Conservation (phyloP, 2,113 vertebrate species). For the Corapipo altera region DNA sequence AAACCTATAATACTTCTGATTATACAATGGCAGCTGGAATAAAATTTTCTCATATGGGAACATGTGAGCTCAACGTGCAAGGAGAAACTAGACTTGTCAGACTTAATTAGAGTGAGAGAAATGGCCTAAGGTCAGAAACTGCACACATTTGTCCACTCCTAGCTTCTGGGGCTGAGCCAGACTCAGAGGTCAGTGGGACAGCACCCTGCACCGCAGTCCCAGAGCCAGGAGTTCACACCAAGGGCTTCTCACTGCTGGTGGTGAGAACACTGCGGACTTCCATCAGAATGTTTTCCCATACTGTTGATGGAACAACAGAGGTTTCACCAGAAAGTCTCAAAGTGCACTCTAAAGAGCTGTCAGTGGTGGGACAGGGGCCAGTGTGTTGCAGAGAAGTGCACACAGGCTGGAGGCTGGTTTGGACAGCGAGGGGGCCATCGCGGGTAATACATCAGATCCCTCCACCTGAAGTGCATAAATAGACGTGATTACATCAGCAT, state of each 20-base stretch:
- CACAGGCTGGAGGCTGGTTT: neutral
- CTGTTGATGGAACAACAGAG: neutral
- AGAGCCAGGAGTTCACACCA: neutral
- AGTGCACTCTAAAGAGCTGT: neutral
- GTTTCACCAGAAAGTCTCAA: neutral
- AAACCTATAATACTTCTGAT: constrained; percentile 25
- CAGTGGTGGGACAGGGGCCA: neutral
- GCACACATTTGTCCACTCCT: neutral
- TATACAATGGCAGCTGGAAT: constrained; percentile 51
- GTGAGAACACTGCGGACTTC: neutral
- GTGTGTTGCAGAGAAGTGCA: rapidly evolving
- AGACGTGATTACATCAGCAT: neutral
- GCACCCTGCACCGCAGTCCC: neutral
- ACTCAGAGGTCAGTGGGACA: rapidly evolving
- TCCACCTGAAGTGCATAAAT: constrained; percentile 54
- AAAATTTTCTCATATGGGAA: constrained; percentile 20
- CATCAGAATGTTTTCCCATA: neutral
- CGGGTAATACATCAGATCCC: neutral
- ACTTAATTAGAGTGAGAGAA: constrained; percentile 19
- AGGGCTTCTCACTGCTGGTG: neutral
- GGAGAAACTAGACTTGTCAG: constrained; percentile 38
- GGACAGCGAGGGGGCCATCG: neutral
- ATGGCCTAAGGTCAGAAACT: neutral
- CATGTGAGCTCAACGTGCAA: constrained; percentile 10
- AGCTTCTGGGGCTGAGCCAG: neutral